Base-by-base conservation (phyloP, 2,888 invertebrate genomes). In the Neuroscelio doddi region DNA sequence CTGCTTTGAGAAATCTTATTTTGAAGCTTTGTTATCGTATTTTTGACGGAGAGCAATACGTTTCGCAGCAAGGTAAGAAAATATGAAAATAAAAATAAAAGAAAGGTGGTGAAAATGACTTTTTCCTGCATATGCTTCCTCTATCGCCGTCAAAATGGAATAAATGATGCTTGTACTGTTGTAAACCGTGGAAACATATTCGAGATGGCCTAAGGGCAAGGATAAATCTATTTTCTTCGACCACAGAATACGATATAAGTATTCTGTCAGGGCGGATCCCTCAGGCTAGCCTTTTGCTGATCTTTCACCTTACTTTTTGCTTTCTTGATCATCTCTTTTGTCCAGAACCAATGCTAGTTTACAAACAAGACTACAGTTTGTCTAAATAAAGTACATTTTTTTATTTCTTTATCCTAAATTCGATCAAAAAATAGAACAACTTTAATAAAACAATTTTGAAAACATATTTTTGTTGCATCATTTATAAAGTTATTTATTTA, bases 181-280 rank as follows among this genome's bases (percentile, higher is more conserved):
- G 42, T 38, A 49, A 29, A 10, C 15, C 36, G 51, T 34, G 39
- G 45, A 50, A 65, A 53, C 59, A 58, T 46, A 63, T 64, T 39
- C 55, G 52, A 55, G 51, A 66, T 58, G 64, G 68, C 49, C 63
- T 47, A 34, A 68, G 68, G 69, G 63, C 71, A 62, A 66, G 68
- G 74, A 78, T 80, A 80, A 80, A 80, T 80, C 76, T 79, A 78
- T 81, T 80, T 76, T 73, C 73, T 74, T 75, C 76, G 76, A 59
- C 68, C 50, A 65, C 46, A 66, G 76, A 77, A 80, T 80, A 80
- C 77, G 75, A 73, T 77, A 79, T 77, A 77, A 77, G 74, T 69
- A 68, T 58, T 67, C 64, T 62, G 71, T 73, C 72, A 72, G 68
- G 57, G 47, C 52, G 53, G 49, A 55, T 62, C 71, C 75, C 70